phyloP scores from a whole-genome alignment of 2,797 vertebrate genomes.

The Delichon dasypus region DNA sequence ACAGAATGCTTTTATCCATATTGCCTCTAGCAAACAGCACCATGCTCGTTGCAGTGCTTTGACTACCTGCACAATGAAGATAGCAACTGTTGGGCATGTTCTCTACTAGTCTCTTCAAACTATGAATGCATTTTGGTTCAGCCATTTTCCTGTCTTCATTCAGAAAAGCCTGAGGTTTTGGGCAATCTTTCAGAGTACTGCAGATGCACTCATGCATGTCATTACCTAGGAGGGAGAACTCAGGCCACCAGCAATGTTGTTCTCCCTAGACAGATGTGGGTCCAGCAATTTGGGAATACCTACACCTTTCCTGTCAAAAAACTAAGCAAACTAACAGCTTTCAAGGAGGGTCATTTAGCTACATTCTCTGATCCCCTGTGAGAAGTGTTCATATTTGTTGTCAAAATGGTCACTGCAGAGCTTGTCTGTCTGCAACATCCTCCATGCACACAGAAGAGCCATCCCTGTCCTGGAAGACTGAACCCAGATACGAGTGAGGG shows the following conservation, averaged over 20 bases:
- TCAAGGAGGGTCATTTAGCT: background rate
- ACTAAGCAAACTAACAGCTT: background rate
- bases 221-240: background rate
- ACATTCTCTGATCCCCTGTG: background rate
- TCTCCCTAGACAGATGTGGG: background rate
- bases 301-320: background rate
- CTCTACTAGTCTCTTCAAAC: background rate
- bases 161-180: background rate
- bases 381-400: background rate
- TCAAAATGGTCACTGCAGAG: conserved; percentile 36
- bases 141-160: background rate
- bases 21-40: background rate
- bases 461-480: background rate
- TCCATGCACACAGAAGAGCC: background rate
- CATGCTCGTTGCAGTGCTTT: background rate
- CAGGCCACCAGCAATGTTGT: background rate
- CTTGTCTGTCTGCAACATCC: background rate
- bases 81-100: background rate
- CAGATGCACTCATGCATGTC: background rate
- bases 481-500: accelerated
- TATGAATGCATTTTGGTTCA: background rate
- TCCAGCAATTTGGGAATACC: background rate
- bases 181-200: background rate
- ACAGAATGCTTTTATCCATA: background rate
- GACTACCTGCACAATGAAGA: background rate